Evolutionary conservation across 2,113 vertebrate species (phyloP).

Genomic region (Madoqua kirkii): DNA sequence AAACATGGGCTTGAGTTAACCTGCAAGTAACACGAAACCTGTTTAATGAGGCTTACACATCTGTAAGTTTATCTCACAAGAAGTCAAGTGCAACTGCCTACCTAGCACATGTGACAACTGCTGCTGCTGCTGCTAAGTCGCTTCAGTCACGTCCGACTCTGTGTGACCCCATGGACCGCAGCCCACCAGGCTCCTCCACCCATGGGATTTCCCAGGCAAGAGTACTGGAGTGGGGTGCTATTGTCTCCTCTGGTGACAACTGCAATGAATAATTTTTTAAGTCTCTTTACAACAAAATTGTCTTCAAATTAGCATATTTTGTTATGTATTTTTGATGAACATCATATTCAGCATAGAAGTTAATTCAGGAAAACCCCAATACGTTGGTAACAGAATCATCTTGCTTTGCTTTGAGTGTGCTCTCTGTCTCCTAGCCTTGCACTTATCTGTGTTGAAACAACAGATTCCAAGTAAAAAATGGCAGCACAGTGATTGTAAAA

Average conservation of each 20-base stretch:
- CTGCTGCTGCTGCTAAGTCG: neutral
- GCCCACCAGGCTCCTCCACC: no score
- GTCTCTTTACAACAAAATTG: neutral
- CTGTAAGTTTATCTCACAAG: neutral
- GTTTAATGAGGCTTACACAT: neutral
- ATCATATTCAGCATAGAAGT: neutral
- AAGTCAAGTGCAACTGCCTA: neutral
- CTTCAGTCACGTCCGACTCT: no score
- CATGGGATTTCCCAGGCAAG: no score
- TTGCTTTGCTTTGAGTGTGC: neutral
- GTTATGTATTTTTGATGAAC: neutral
- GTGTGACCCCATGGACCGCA: accelerated
- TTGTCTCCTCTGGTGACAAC: neutral
- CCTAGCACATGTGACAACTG: neutral
- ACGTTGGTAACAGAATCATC: neutral
- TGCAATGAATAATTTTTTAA: neutral
- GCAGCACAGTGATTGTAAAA: neutral
- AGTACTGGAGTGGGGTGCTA: no score
- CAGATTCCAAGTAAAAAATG: neutral
- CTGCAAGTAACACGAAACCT: neutral
- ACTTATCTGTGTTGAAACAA: neutral
- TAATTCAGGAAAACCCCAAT: neutral
- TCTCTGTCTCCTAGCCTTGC: accelerated
- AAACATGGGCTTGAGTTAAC: neutral
- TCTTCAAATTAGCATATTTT: neutral